A percentile compares a stretch with the other conserved stretches of the same genome.
Evolutionary conservation across 2,113 vertebrate genomes (phyloP).

Genomic region (Petrocephalus microphthalmus): DNA sequence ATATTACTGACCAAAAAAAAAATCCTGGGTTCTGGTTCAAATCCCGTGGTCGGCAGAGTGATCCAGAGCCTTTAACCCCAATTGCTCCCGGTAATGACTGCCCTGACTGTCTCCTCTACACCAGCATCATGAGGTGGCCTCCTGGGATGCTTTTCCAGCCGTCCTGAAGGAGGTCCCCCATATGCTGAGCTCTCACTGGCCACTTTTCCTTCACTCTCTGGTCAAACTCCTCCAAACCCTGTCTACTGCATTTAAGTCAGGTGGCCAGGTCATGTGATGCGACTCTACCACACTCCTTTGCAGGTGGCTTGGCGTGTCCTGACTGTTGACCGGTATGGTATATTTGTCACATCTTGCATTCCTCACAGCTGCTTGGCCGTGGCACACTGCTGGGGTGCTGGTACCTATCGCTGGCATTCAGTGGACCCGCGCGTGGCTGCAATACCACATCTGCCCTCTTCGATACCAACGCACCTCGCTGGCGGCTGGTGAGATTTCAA

Average conservation of each 20-base stretch:
- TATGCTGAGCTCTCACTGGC: background rate
- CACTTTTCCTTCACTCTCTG: background rate
- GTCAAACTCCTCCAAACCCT: background rate
- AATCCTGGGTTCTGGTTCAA: background rate
- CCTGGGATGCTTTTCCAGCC: background rate
- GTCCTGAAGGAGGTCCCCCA: background rate
- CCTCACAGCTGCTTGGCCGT: no score
- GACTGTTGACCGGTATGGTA: background rate
- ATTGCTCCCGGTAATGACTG: background rate
- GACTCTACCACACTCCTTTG: background rate
- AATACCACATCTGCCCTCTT: background rate
- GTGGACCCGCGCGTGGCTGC: no score
- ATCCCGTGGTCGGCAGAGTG: background rate
- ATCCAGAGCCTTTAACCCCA: background rate
- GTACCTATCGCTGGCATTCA: no score
- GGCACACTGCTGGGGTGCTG: no score
- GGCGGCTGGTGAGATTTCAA: background rate
- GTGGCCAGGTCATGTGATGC: background rate
- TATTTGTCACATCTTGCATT: background rate
- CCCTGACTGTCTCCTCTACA: background rate
- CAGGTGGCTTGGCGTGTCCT: background rate
- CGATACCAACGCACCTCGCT: background rate
- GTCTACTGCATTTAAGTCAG: background rate
- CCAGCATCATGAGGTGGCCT: background rate
- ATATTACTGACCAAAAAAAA: background rate